Percentiles rank a stretch among this genome's conserved stretches.
These are phyloP conservation scores for Hirtodrosophila cameraria DNA, from an alignment of 2,888 invertebrate species.

Conservation along the genomic window DNA sequence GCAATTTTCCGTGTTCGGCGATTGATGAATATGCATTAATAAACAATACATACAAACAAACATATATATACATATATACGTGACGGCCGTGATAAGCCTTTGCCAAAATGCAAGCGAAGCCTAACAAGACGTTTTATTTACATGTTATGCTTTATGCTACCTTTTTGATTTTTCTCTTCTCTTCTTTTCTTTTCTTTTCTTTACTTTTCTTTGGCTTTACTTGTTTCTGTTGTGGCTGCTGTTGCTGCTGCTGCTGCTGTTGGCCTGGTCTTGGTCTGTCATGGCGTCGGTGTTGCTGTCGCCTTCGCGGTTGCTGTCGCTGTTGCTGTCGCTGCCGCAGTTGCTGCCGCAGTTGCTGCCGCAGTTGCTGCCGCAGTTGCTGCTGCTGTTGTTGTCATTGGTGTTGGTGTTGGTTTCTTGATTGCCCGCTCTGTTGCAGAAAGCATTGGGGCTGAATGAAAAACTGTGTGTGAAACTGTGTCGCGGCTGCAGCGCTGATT, in stretches of 20 bases:
- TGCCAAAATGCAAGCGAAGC: slow-evolving; percentile 46
- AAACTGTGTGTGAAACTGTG: slow-evolving; percentile 45
- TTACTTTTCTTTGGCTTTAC: slow-evolving; percentile 18
- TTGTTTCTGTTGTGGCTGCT: slow-evolving; percentile 16
- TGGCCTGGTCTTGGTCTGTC: slow-evolving; percentile 52
- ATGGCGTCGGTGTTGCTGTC: slow-evolving; percentile 52
- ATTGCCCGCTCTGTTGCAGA: slow-evolving; percentile 44
- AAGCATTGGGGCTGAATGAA: slow-evolving; percentile 36
- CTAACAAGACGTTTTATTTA: slow-evolving; percentile 43
- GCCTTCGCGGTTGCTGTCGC: slow-evolving; percentile 20
- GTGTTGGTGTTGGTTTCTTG: slow-evolving; percentile 46
- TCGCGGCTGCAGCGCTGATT: slow-evolving; percentile 62
- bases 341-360: slow-evolving; percentile 26
- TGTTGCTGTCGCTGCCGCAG: slow-evolving; percentile 9
- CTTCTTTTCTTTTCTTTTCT: slow-evolving; percentile 19
- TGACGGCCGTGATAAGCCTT: slow-evolving; percentile 43
- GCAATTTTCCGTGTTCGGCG: slow-evolving; percentile 58
- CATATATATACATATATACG: background rate
- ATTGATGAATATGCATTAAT: slow-evolving; percentile 70
- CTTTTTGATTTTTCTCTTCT: slow-evolving; percentile 20
- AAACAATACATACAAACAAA: slow-evolving; percentile 4
- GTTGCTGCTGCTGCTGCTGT: slow-evolving; percentile 29
- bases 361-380: slow-evolving; percentile 41
- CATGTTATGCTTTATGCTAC: slow-evolving; percentile 31
- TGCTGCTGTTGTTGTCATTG: slow-evolving; percentile 1